Percentiles rank a stretch among this genome's conserved stretches.
phyloP scores from a whole-genome alignment of 2,797 vertebrate genomes.

The Glyptemys insculpta region DNA sequence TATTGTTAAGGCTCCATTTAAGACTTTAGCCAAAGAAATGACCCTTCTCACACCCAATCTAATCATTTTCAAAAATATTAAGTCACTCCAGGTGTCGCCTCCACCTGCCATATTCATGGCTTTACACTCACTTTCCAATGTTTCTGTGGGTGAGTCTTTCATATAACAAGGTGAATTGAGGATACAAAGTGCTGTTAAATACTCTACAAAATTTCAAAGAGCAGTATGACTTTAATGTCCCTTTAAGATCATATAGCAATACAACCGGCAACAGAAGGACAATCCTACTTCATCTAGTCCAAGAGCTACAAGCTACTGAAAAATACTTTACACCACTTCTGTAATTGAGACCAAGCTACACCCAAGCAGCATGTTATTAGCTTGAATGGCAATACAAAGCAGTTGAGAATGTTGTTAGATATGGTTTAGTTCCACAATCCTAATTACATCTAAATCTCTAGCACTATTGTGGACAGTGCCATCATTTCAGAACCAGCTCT shows the following conservation, averaged over 20 bases:
- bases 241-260: background rate
- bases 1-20: background rate
- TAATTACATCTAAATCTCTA: background rate
- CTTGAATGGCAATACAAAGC: slow-evolving; percentile 19
- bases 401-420: slow-evolving; percentile 25
- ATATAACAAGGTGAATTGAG: background rate
- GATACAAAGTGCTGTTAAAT: background rate
- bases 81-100: background rate
- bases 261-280: background rate
- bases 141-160: background rate
- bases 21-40: background rate
- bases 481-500: slow-evolving; percentile 35
- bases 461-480: background rate
- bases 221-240: rapidly evolving
- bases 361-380: background rate
- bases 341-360: background rate
- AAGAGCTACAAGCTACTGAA: background rate
- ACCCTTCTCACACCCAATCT: background rate
- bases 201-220: background rate
- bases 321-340: background rate
- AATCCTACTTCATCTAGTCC: background rate
- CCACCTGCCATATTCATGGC: background rate
- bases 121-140: background rate
- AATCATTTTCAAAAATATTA: background rate
- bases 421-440: background rate